Evolutionary conservation across 1,140 invertebrate genomes (phyloP).

Genomic region (Drosophila lini): DNA sequence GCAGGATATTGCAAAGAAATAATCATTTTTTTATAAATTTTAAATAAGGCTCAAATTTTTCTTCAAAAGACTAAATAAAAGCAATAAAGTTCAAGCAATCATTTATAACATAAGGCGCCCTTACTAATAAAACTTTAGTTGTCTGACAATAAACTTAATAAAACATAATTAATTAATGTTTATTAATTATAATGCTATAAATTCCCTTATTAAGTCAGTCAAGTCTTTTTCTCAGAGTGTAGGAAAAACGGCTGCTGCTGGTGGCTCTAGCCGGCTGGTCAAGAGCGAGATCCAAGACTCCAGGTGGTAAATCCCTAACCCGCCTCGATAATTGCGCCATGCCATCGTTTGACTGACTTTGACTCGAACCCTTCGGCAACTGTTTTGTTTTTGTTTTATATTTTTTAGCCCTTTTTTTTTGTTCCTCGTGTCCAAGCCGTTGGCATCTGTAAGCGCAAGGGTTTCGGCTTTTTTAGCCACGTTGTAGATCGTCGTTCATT

Average conservation of each 20-base stretch:
- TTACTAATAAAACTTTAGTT: no score
- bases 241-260: slow-evolving; percentile 47
- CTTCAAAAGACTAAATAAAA: background rate
- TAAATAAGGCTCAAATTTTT: no score
- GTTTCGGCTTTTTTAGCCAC: slow-evolving; percentile 57
- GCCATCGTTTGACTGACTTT: slow-evolving; percentile 67
- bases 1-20: no score
- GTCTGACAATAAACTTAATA: no score
- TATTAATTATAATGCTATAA: no score
- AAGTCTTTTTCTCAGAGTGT: slow-evolving; percentile 16
- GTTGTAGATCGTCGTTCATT: slow-evolving; percentile 69
- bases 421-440: slow-evolving; percentile 24
- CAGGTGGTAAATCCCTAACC: slow-evolving; percentile 78
- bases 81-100: no score
- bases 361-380: slow-evolving; percentile 74
- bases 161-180: no score
- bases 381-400: slow-evolving; percentile 62
- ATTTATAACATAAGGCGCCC: no score
- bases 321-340: slow-evolving; percentile 71
- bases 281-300: slow-evolving; percentile 50
- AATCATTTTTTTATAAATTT: background rate
- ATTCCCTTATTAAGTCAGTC: background rate
- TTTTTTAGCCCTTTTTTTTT: slow-evolving; percentile 3
- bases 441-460: slow-evolving; percentile 71
- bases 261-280: slow-evolving; percentile 44